Base-by-base conservation (phyloP, 2,888 invertebrate species). In the Nomada fabriciana region DNA sequence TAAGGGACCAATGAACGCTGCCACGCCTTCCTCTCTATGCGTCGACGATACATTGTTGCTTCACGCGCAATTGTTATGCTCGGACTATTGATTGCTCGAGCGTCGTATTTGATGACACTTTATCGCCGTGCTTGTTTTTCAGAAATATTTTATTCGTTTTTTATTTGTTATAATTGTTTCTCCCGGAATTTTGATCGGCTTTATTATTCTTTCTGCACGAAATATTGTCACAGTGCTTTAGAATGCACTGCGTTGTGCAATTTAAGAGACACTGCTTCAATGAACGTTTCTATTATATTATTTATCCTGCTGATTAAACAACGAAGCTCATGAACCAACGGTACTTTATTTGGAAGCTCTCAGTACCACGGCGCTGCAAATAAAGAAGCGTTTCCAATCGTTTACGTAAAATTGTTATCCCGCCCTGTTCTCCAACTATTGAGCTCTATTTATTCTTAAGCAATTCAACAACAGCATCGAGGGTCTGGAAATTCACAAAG, bases 1-100 rank as follows among this genome's bases (percentile, higher is more conserved):
- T 89, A 88, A 89, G 86, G 87, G 90, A 87, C 84, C 90, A 87
- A 89, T 83, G 91, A 91, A 88, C 91, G 85, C 80, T 88, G 91
- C 90, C 90, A 90, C 90, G 90, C 91, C 90, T 92, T 92, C 87
- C 83, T 74, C 80, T 69, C 82, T 64, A 68, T 89, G 82, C 84
- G 79, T 86, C 83, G 80, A 55, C 80, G 84, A 79, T 84, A 83
- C 83, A 79, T 84, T 84, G 83, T 84, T 84, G 83, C 83, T 84
- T 83, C 76, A 69, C 83, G 87, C 83, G 82, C 84, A 86, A 74
- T 84, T 80, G 83, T 83, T 83, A 83, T 79, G 75, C 83, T 72
- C 75, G 7, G 75, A 76, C 75, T 84, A 84, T 84, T 69, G 83
- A 84, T 84, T 75, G 57, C 69, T 70, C 43, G 36, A 47, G 59